Evolutionary conservation across 2,113 vertebrate species (phyloP).

Genomic region (Neotragus moschatus): DNA sequence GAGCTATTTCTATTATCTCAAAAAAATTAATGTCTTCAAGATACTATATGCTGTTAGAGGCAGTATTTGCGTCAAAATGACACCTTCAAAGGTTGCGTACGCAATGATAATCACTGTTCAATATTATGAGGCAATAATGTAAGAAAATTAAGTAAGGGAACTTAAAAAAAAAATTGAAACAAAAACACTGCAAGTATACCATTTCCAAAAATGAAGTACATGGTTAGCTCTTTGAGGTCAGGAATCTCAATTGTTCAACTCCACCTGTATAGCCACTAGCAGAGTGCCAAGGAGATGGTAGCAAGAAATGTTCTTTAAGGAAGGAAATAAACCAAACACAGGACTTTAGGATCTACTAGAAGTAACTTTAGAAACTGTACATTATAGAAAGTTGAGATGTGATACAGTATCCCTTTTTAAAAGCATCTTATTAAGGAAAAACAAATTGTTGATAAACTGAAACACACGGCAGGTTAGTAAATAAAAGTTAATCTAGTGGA

Average conservation of each 20-base stretch:
- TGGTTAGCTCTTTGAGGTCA: constrained; percentile 43
- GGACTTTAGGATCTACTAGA: constrained; percentile 29
- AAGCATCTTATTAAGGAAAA: constrained; percentile 52
- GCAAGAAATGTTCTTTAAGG: constrained; percentile 41
- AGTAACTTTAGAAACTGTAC: constrained; percentile 24
- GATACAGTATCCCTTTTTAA: constrained; percentile 33
- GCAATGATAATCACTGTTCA: constrained; percentile 2
- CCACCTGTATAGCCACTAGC: constrained; percentile 36
- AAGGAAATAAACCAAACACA: constrained; percentile 50
- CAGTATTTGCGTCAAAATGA: constrained; percentile 25
- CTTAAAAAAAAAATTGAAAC: constrained; percentile 17
- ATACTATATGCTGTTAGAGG: background rate
- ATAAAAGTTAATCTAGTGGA: constrained; percentile 27
- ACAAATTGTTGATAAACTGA: constrained; percentile 47
- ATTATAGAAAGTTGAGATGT: constrained; percentile 16
- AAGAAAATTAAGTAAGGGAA: constrained; percentile 25
- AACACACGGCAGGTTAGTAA: constrained; percentile 47
- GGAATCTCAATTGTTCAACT: constrained; percentile 43
- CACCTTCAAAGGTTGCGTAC: constrained; percentile 15
- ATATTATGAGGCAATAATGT: constrained; percentile 21
- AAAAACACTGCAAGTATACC: background rate
- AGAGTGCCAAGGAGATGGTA: constrained; percentile 33
- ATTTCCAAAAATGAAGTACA: constrained; percentile 50
- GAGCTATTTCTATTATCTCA: constrained; percentile 37
- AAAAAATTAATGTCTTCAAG: constrained; percentile 46